Percentiles rank a stretch among this genome's conserved stretches.
phyloP scores from a whole-genome alignment of 2,797 vertebrate genomes.

The Columba guinea region DNA sequence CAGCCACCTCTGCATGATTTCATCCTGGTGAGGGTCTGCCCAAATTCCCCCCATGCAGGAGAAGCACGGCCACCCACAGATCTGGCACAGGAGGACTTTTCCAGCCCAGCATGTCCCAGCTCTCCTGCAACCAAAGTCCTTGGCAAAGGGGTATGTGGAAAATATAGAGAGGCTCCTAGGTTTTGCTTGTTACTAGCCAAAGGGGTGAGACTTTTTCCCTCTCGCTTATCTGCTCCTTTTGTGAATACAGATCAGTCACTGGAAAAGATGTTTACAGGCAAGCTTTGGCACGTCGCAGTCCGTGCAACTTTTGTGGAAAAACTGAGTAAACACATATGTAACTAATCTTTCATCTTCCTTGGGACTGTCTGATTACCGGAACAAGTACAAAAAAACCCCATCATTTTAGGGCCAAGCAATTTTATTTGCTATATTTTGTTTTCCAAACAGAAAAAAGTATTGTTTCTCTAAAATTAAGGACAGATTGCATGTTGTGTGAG shows the following conservation, averaged over 20 bases:
- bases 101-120: not conserved
- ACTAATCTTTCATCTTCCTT: not conserved
- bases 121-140: not conserved
- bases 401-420: not conserved
- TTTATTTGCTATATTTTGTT: not conserved
- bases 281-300: not conserved
- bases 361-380: not conserved
- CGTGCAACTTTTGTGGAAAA: not conserved
- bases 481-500: constrained; percentile 1
- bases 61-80: not conserved
- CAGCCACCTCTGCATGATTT: not conserved
- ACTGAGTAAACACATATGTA: not conserved
- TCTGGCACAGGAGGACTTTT: not conserved
- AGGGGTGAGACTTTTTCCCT: not conserved
- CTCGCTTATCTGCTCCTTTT: not conserved
- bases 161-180: not conserved
- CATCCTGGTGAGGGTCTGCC: not conserved
- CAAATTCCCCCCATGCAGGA: not conserved
- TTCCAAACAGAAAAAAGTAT: constrained; percentile 14
- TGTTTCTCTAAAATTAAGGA: constrained; percentile 34
- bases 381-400: not conserved
- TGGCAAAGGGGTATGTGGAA: fast-evolving
- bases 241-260: not conserved
- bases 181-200: not conserved
- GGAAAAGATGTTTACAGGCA: not conserved